Evolutionary conservation across 2,888 invertebrate species (phyloP).

Genomic region (Rhyacophila evoluta): DNA sequence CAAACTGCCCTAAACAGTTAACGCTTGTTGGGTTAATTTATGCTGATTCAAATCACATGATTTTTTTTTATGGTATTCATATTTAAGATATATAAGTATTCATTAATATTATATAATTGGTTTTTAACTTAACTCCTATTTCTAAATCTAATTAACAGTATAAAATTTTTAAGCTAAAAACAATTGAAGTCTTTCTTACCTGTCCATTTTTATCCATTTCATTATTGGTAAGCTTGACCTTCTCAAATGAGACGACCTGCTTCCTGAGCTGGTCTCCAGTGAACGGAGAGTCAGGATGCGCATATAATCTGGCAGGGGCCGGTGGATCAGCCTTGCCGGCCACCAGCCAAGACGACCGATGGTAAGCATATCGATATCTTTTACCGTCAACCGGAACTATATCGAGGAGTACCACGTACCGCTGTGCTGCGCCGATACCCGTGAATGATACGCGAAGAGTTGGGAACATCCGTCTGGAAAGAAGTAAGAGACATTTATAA

Average conservation of each 20-base stretch:
- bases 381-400: constrained; percentile 91
- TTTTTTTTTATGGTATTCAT: too few species aligned
- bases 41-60: too few species aligned
- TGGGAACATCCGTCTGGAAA: constrained; percentile 89
- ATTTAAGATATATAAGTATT: too few species aligned
- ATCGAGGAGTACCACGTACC: constrained; percentile 87
- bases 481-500: not conserved
- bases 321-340: constrained; percentile 94
- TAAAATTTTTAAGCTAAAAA: too few species aligned
- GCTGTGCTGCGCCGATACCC: constrained; percentile 76
- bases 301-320: constrained; percentile 82
- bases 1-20: too few species aligned
- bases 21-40: too few species aligned
- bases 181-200: constrained; percentile 73
- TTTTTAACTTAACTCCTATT: too few species aligned
- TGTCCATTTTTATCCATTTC: constrained; percentile 90
- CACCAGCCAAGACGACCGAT: constrained; percentile 90
- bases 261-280: constrained; percentile 87
- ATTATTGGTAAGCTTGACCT: constrained; percentile 92
- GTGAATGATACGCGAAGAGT: constrained; percentile 87
- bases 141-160: not conserved
- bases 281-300: constrained; percentile 92
- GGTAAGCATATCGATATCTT: constrained; percentile 90
- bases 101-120: too few species aligned
- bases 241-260: constrained; percentile 91